These are phyloP conservation scores for Enteromius unitaeniatus DNA, from an alignment of 2,797 vertebrate genomes.

Conservation along the genomic window DNA sequence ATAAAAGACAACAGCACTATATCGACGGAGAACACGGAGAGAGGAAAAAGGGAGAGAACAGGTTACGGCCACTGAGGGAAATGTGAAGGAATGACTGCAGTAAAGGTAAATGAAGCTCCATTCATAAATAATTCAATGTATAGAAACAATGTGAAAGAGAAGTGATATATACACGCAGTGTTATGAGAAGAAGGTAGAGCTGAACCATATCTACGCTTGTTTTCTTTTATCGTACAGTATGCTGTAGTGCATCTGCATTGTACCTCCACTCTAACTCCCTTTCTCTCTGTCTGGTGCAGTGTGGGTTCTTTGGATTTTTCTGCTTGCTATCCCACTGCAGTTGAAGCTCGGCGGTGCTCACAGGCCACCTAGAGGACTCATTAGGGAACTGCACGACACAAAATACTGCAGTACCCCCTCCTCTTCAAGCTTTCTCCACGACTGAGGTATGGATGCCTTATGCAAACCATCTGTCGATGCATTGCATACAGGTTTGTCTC, in stretches of 20 bases:
- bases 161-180: background rate
- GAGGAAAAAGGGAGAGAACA: slow-evolving; percentile 18
- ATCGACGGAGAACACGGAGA: slow-evolving; percentile 35
- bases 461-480: slow-evolving; percentile 47
- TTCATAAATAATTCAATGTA: slow-evolving; percentile 36
- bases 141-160: background rate
- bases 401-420: slow-evolving; percentile 70
- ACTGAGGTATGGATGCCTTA: slow-evolving; percentile 43
- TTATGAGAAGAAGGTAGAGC: background rate
- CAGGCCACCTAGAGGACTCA: slow-evolving; percentile 69
- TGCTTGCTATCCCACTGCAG: slow-evolving; percentile 38
- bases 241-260: slow-evolving; percentile 42
- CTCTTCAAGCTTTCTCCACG: slow-evolving; percentile 25
- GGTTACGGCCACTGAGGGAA: slow-evolving; percentile 32
- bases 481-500: slow-evolving; percentile 1
- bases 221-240: slow-evolving; percentile 30
- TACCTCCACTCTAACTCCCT: slow-evolving; percentile 25
- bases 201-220: background rate
- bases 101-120: slow-evolving; percentile 41
- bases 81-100: slow-evolving; percentile 43
- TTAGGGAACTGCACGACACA: slow-evolving; percentile 64
- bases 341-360: slow-evolving; percentile 63
- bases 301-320: slow-evolving; percentile 53
- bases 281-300: slow-evolving; percentile 56
- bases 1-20: slow-evolving; percentile 46